These are phyloP conservation scores for Madoqua kirkii DNA, from an alignment of 2,113 vertebrate species.

Conservation along the genomic window DNA sequence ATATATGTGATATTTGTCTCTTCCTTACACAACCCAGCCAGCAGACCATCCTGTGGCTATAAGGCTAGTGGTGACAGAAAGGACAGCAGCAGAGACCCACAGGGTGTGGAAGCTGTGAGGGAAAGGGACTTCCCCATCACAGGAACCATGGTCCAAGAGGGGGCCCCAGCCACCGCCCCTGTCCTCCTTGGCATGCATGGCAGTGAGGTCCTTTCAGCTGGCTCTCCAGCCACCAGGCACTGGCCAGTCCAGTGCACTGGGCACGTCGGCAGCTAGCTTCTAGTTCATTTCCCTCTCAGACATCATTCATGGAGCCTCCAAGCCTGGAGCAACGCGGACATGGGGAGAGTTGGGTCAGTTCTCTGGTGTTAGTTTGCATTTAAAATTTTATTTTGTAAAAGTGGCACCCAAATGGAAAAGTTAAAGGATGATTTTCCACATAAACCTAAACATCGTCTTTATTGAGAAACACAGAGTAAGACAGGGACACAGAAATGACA, in stretches of 20 bases:
- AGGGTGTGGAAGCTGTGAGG: not conserved
- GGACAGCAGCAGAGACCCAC: not conserved
- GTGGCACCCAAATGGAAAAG: not conserved
- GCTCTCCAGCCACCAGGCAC: too few species aligned
- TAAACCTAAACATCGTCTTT: not conserved
- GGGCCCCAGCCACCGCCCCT: not conserved
- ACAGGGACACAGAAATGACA: not conserved
- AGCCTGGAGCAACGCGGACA: fast-evolving
- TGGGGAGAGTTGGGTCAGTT: not conserved
- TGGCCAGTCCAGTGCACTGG: too few species aligned
- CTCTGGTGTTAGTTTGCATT: not conserved
- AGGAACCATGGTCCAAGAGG: not conserved
- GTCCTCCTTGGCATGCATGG: not conserved
- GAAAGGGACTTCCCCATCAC: not conserved
- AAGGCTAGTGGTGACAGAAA: not conserved
- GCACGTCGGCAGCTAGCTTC: too few species aligned
- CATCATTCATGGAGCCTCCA: not conserved
- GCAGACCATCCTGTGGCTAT: not conserved
- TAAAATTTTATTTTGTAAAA: not conserved
- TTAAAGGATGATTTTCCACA: not conserved
- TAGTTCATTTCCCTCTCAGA: too few species aligned
- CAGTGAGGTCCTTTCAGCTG: not conserved
- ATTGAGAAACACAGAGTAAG: not conserved
- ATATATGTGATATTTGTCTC: not conserved
- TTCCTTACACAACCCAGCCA: not conserved